Evolutionary conservation across 2,797 vertebrate genomes (phyloP).

Genomic region (Poecilia wingei): DNA sequence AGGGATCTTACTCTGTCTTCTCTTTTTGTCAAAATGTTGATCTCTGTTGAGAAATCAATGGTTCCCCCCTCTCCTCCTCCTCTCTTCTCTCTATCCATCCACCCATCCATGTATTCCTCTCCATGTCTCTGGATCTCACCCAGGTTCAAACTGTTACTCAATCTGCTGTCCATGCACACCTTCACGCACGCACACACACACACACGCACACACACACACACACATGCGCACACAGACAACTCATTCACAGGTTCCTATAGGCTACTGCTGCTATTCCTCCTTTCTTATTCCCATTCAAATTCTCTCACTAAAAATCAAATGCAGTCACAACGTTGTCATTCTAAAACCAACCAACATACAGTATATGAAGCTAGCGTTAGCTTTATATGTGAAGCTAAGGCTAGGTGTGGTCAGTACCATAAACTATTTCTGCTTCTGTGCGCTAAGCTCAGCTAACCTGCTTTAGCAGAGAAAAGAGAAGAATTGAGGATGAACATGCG

Average conservation of each 20-base stretch:
- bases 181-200: conserved; percentile 33
- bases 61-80: conserved; percentile 26
- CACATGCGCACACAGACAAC: conserved; percentile 32
- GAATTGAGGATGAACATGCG: background rate
- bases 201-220: conserved; percentile 38
- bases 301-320: background rate
- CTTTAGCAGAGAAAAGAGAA: no score
- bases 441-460: no score
- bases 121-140: conserved; percentile 70
- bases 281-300: conserved; percentile 12
- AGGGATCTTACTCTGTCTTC: conserved; percentile 54
- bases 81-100: conserved; percentile 42
- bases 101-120: conserved; percentile 73
- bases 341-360: background rate
- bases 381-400: background rate
- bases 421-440: background rate
- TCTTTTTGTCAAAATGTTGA: conserved; percentile 74
- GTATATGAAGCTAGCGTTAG: no score
- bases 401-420: background rate
- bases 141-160: conserved; percentile 81
- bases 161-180: conserved; percentile 69
- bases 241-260: conserved; percentile 49
- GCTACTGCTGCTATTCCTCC: conserved; percentile 37
- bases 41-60: conserved; percentile 78
- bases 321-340: background rate